Conservation (phyloP, 2,113 vertebrate genomes). For the Xenopus laevis region DNA sequence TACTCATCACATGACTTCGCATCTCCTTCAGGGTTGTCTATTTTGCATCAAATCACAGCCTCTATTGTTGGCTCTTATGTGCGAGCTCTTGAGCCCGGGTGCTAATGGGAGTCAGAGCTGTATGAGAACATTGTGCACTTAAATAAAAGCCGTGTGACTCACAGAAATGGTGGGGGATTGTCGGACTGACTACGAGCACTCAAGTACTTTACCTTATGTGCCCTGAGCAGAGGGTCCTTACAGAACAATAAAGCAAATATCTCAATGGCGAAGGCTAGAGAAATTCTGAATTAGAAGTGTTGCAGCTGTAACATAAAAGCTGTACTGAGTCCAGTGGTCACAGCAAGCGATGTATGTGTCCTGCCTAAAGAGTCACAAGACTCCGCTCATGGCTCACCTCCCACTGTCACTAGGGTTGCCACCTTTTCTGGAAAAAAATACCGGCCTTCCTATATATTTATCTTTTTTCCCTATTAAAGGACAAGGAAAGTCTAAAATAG, state of each 20-base stretch:
- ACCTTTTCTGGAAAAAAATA: no score
- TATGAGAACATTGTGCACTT: slow-evolving; percentile 6
- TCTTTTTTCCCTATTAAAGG: no score
- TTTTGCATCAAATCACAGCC: not conserved
- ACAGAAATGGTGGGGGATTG: not conserved
- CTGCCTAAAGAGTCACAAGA: not conserved
- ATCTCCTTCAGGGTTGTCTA: not conserved
- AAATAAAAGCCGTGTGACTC: not conserved
- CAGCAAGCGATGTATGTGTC: no score
- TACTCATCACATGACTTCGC: not conserved
- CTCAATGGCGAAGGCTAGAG: no score
- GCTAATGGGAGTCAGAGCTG: not conserved
- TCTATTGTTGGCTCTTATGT: not conserved
- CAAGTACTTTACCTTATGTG: not conserved
- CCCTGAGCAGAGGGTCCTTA: not conserved
- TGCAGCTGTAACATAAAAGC: not conserved
- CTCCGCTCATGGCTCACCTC: no score
- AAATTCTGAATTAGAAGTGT: not conserved
- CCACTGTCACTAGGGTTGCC: no score
- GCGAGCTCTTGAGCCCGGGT: not conserved
- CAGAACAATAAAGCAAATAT: not conserved
- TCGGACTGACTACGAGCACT: no score
- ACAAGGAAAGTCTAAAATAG: no score
- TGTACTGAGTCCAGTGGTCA: not conserved
- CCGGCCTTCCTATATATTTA: no score